Evolutionary conservation across 2,888 invertebrate species (phyloP).

Genomic region (Corythucha ciliata): DNA sequence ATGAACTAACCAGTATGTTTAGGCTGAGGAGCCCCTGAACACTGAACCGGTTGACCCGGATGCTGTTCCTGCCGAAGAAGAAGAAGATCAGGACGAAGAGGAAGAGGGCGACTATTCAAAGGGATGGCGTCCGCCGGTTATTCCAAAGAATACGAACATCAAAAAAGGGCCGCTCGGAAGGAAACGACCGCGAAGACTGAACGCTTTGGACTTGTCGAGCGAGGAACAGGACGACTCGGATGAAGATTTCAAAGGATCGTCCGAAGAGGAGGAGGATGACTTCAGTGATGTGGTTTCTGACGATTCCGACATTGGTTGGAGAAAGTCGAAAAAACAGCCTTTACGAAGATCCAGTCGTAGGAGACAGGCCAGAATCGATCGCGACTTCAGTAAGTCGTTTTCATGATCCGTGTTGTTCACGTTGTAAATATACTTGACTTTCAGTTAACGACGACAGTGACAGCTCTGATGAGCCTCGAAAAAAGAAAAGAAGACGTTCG

Average conservation of each 20-base stretch:
- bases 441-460: conserved; percentile 47
- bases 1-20: too few relatives aligned
- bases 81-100: conserved; percentile 37
- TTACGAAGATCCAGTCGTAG: conserved; percentile 49
- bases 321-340: conserved; percentile 39
- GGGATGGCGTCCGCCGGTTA: conserved; percentile 34
- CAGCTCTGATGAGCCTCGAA: conserved; percentile 45
- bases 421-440: conserved; percentile 25
- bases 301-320: conserved; percentile 41
- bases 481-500: conserved; percentile 45
- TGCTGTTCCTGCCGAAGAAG: conserved; percentile 35
- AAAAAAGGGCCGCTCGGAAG: conserved; percentile 41
- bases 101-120: conserved; percentile 39
- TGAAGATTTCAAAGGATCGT: conserved; percentile 80
- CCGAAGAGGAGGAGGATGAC: conserved; percentile 49
- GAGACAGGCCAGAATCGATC: conserved; percentile 47
- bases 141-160: conserved; percentile 35
- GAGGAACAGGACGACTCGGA: conserved; percentile 75
- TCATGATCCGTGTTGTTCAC: too few relatives aligned
- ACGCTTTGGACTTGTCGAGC: conserved; percentile 66
- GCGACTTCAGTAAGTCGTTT: conserved; percentile 50
- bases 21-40: too few relatives aligned
- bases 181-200: conserved; percentile 65
- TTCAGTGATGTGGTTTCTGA: conserved; percentile 49
- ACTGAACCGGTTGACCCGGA: conserved; percentile 18